Evolutionary conservation across 2,113 vertebrate genomes (phyloP).

Genomic region (Oxygymnocypris stewartii): DNA sequence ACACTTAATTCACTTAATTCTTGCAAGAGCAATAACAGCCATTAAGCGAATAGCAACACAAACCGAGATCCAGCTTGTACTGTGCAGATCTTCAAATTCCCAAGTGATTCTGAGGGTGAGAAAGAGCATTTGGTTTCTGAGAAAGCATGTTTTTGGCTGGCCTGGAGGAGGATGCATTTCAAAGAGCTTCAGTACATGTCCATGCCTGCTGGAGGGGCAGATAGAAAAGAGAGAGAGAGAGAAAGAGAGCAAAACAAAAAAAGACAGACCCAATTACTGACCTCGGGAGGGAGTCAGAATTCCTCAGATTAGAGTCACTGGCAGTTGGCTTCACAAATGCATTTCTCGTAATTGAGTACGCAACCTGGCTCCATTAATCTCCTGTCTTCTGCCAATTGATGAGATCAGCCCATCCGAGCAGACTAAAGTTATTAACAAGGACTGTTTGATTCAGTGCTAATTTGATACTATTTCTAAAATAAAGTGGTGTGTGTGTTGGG

Average conservation of each 20-base stretch:
- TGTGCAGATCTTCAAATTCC: slow-evolving; percentile 28
- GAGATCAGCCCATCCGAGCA: slow-evolving; percentile 60
- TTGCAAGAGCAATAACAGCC: background rate
- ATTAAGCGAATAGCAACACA: slow-evolving; percentile 2
- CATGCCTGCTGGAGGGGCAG: slow-evolving; percentile 80
- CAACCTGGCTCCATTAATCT: slow-evolving; percentile 77
- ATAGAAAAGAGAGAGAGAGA: slow-evolving; percentile 71
- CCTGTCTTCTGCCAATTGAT: slow-evolving; percentile 77
- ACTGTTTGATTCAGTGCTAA: slow-evolving; percentile 74
- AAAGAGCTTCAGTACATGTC: slow-evolving; percentile 82
- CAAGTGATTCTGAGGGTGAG: slow-evolving; percentile 43
- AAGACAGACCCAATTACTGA: slow-evolving; percentile 81
- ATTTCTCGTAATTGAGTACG: slow-evolving; percentile 78
- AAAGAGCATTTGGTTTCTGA: slow-evolving; percentile 67
- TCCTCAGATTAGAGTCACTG: slow-evolving; percentile 85
- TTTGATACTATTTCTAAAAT: slow-evolving; percentile 71
- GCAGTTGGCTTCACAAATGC: slow-evolving; percentile 82
- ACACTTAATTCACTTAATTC: too few species aligned
- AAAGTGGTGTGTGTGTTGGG: background rate
- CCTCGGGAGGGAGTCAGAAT: slow-evolving; percentile 83
- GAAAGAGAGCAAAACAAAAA: slow-evolving; percentile 65
- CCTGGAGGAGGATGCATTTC: slow-evolving; percentile 77
- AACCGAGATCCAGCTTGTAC: slow-evolving; percentile 4
- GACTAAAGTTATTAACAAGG: slow-evolving; percentile 76
- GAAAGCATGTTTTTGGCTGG: slow-evolving; percentile 79